Evolutionary conservation across 1,140 invertebrate species (phyloP), one percentile per base, ranked within the genome.

Genomic region (Drosophila oshimai): DNA sequence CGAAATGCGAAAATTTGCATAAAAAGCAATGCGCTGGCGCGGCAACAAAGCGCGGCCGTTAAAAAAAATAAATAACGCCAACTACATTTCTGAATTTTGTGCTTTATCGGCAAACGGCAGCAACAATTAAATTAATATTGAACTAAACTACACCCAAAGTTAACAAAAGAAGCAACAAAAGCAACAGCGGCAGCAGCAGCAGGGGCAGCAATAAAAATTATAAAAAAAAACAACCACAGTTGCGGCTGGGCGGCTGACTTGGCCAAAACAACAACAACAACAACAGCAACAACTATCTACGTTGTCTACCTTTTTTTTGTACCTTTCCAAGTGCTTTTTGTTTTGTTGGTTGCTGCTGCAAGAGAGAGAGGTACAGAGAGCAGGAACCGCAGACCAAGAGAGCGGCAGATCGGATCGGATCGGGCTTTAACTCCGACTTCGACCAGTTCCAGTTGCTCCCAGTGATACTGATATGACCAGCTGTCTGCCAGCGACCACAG

Each of bases 121-220:
- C 47, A 74, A 74, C 78, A 84, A 79, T 78, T 78, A 84, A 78
- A 64, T 74, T 83, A 57, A 69, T 83, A 84, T 84, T 84, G 78
- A 81, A 84, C 74, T 64, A 78, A 81, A 84, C 74, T 64, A 78
- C 78, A 81, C 79, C 74, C 79, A 74, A 64, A 61, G 69, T 37
- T 44, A 65, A 65, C 68, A 61, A 58, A 24, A 69, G 36, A 37
- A 31, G 31, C 37, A 62, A 51, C 49, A 55, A 64, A 55, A 69
- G 57, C 51, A 74, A 44, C 51, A 70, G 24, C 41, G 18, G n/a
- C 60, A 46, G 26, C 39, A 55, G 41, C 34, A 57, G 33, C 36
- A 69, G 29, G 39, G 53, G 41, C 47, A 37, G 49, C 46, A 45
- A 36, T 17, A 46, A 18, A 28, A n/a, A n/a, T n/a, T n/a, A n/a